A percentile compares a stretch with the other conserved stretches of the same genome.
Conservation (phyloP, 1,140 invertebrate genomes). For the Trachymyrmex septentrionalis region DNA sequence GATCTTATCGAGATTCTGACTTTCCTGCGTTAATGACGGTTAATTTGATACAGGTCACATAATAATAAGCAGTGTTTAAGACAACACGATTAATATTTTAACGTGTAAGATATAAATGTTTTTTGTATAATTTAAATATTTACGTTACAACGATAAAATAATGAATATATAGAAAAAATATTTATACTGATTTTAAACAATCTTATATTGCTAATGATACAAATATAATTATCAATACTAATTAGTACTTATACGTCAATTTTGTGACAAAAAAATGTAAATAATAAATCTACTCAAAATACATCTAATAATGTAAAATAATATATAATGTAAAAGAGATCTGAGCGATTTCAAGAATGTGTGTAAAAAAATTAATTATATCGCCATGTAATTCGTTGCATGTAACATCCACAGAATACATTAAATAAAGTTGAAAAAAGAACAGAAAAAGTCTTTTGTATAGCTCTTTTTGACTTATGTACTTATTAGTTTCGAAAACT, state of each 20-base stretch:
- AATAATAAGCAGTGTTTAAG: neutral
- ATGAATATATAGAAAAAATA: neutral
- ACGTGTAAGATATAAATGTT: neutral
- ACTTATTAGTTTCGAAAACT: neutral
- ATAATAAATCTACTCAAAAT: neutral
- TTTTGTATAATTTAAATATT: neutral
- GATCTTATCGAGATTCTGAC: conserved; percentile 38
- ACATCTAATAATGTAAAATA: neutral
- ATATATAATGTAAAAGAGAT: neutral
- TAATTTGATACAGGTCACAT: conserved; percentile 35
- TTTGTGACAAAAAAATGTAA: neutral
- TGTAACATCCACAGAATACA: neutral
- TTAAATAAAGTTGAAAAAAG: neutral
- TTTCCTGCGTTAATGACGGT: conserved; percentile 48
- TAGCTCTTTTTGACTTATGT: neutral
- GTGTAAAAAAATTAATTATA: neutral
- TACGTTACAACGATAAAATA: neutral
- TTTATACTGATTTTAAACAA: neutral
- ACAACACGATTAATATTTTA: conserved; percentile 8
- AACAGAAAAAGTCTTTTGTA: neutral
- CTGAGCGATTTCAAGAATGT: neutral
- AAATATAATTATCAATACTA: neutral
- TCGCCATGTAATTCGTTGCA: neutral
- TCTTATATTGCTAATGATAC: neutral
- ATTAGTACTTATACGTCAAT: neutral